These are phyloP conservation scores for Mixornis gularis DNA, from an alignment of 2,113 vertebrate genomes.

Conservation along the genomic window DNA sequence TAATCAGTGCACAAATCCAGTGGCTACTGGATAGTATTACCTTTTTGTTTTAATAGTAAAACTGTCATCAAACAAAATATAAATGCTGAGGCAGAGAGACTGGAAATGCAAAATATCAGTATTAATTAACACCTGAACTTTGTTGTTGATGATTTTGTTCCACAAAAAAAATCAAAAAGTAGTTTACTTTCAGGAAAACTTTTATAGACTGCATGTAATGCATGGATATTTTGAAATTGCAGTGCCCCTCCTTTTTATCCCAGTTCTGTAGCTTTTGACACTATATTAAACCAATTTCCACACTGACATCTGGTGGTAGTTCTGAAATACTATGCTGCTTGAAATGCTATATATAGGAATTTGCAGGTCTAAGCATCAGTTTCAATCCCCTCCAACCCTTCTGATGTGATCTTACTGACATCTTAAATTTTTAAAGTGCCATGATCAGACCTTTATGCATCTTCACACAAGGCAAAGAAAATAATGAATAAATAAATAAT, in stretches of 20 bases:
- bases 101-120: background rate
- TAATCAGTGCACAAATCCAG: background rate
- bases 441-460: background rate
- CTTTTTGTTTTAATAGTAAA: background rate
- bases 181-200: background rate
- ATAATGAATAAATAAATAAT: background rate
- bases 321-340: background rate
- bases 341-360: constrained; percentile 22
- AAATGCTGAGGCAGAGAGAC: background rate
- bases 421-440: background rate
- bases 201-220: background rate
- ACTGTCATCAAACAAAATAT: background rate
- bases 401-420: background rate
- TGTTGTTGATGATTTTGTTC: background rate
- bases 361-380: background rate
- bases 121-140: background rate
- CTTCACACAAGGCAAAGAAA: background rate
- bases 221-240: background rate
- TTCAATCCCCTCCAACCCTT: background rate
- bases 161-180: background rate
- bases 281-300: constrained; percentile 42
- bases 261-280: background rate
- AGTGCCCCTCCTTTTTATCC: background rate
- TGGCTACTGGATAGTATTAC: background rate
- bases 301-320: constrained; percentile 72